Evolutionary conservation across 2,113 vertebrate genomes (phyloP), one percentile per base, ranked within the genome.

Genomic region (Syrmaticus mikado): DNA sequence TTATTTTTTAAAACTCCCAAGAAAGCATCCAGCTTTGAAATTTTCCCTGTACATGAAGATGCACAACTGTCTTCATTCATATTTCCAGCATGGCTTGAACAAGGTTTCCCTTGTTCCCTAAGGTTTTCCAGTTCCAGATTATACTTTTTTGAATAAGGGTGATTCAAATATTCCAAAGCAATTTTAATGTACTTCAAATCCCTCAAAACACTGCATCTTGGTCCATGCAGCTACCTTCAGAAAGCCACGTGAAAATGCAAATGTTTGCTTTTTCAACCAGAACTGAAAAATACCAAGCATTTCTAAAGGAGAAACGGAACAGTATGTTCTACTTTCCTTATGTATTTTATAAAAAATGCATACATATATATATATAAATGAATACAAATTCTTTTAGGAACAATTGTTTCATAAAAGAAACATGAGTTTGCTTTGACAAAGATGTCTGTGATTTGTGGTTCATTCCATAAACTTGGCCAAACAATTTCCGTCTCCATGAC

Each of bases 381-480:
- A 96, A 96, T 92, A 95, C 92, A 95, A 95, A 95, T 94, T 92
- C 43, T 95, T 97, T 95, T 87, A 95, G 92, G 64, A 97, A 85
- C 92, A 96, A 96, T 97, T 96, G 95, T 97, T 97, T 97, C 95
- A 96, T 97, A 95, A 97, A 97, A 97, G 90, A 97, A 96, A 97
- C 92, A 95, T 96, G 96, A 96, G 93, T 96, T 96, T 92, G 78
- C 89, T 96, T 96, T 96, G 94, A 95, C 95, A 96, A 96, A 92
- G 85, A 95, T 89, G 81, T 71, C 61, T 86, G 9, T 97, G 95
- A 97, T 97, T 97, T 97, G 96, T 97, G 93, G 94, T 96, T 96
- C 94, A 72, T 93, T 97, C 92, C 91, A 78, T 92, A 97, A 97
- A 97, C 94, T 94, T 95, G 85, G 95, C 95, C 96, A 94, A 96